These are phyloP conservation scores for Lasioglossum baleicum DNA, from an alignment of 1,140 invertebrate genomes.

Conservation along the genomic window DNA sequence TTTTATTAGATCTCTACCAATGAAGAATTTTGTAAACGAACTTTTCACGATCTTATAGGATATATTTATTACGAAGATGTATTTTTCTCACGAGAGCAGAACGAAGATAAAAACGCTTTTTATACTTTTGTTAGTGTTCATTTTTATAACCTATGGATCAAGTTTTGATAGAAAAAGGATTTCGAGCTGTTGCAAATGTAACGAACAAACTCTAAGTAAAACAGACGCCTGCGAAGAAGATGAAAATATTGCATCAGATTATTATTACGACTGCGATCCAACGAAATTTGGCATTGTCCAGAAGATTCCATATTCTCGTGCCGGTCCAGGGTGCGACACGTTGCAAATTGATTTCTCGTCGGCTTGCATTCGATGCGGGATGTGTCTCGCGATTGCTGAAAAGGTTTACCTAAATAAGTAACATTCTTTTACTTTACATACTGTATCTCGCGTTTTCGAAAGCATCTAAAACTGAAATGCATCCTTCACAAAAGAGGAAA, in stretches of 20 bases:
- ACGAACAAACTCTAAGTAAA: background rate
- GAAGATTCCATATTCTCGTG: conserved; percentile 60
- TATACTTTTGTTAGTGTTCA: background rate
- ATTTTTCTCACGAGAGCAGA: background rate
- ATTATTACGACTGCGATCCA: conserved; percentile 57
- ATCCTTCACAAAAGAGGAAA: background rate
- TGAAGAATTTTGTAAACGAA: background rate
- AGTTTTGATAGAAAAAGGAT: conserved; percentile 16
- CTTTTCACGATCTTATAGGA: background rate
- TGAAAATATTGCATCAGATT: conserved; percentile 34
- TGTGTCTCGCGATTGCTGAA: conserved; percentile 69
- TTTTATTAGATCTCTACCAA: conserved; percentile 1
- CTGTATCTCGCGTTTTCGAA: too few species aligned
- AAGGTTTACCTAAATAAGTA: conserved; percentile 61
- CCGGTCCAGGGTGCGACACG: background rate
- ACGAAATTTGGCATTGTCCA: conserved; percentile 59
- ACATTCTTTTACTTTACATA: background rate
- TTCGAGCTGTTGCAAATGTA: background rate
- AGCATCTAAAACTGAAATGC: background rate
- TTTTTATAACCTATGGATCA: background rate
- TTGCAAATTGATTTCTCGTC: conserved; percentile 64
- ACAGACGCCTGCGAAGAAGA: conserved; percentile 2
- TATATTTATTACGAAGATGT: too few species aligned
- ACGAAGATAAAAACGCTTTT: background rate
- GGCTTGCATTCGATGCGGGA: conserved; percentile 69